Percentiles rank a stretch among this genome's conserved stretches.
These are phyloP conservation scores for Otocyon megalotis DNA, from an alignment of 2,113 vertebrate species.

Conservation along the genomic window DNA sequence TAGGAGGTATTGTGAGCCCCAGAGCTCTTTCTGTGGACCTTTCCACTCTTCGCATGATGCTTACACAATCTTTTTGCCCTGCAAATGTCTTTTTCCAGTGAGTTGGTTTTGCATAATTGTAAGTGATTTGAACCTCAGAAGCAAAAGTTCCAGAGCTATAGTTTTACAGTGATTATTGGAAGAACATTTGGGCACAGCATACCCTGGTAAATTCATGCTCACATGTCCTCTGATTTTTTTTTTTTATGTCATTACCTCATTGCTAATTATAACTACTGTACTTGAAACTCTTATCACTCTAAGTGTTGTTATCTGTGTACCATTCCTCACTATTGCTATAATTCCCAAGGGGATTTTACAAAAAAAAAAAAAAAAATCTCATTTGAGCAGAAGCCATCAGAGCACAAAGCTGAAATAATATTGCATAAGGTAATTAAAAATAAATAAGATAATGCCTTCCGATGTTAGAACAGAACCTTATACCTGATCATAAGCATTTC, in stretches of 20 bases:
- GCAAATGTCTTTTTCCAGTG: not conserved
- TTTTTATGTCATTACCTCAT: constrained; percentile 46
- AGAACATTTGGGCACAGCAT: not conserved
- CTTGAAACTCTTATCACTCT: constrained; percentile 53
- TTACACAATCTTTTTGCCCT: not conserved
- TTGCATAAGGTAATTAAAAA: constrained; percentile 72
- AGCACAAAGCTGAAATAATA: constrained; percentile 67
- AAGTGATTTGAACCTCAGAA: constrained; percentile 46
- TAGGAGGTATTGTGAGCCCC: not conserved
- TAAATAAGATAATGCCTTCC: constrained; percentile 62
- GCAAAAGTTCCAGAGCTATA: constrained; percentile 35
- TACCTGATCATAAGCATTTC: not conserved
- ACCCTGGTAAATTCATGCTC: constrained; percentile 25
- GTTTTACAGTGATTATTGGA: not conserved
- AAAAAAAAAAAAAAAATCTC: not conserved
- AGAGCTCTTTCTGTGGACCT: not conserved
- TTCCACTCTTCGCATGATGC: not conserved
- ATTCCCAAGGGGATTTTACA: constrained; percentile 25
- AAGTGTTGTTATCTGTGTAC: constrained; percentile 20
- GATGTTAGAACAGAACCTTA: not conserved
- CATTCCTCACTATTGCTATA: not conserved
- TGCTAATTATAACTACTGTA: constrained; percentile 67
- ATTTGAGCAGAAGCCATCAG: constrained; percentile 51
- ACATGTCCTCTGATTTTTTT: constrained; percentile 10
- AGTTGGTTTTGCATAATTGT: constrained; percentile 40